These are phyloP conservation scores for Frankliniella fusca DNA, from an alignment of 2,888 invertebrate genomes.

Conservation along the genomic window DNA sequence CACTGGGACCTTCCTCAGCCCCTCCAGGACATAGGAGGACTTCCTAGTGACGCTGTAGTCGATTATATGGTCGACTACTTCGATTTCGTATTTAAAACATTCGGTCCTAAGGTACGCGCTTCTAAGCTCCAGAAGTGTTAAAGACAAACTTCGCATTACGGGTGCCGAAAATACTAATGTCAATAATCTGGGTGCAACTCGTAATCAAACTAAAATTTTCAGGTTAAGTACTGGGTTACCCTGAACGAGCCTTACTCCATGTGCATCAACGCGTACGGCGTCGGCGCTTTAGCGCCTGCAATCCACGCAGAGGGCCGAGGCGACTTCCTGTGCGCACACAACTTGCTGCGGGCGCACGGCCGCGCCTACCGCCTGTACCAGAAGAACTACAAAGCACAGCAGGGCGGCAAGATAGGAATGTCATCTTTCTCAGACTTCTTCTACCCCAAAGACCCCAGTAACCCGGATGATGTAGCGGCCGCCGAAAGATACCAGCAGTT, in stretches of 20 bases:
- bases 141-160: not conserved
- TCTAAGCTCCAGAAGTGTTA: too few relatives aligned
- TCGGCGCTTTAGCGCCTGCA: constrained; percentile 40
- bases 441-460: constrained; percentile 34
- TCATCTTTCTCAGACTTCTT: constrained; percentile 36
- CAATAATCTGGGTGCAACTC: too few relatives aligned
- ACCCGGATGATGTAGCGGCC: constrained; percentile 38
- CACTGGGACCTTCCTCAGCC: constrained; percentile 63
- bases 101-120: constrained; percentile 50
- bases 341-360: constrained; percentile 62
- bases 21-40: constrained; percentile 57
- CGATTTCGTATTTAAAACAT: constrained; percentile 51
- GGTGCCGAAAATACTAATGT: not conserved
- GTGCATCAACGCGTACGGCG: constrained; percentile 46
- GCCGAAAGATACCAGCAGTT: constrained; percentile 37
- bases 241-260: constrained; percentile 59
- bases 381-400: constrained; percentile 51
- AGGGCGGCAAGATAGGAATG: constrained; percentile 48
- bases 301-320: constrained; percentile 52
- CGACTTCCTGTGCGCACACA: constrained; percentile 61
- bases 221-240: constrained; percentile 59
- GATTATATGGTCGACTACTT: constrained; percentile 63
- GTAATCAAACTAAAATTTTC: not conserved
- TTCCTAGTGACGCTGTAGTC: constrained; percentile 63
- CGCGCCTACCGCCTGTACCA: constrained; percentile 60